These are phyloP conservation scores for Plutomurus gul DNA, from an alignment of 1,140 invertebrate species.

Conservation along the genomic window DNA sequence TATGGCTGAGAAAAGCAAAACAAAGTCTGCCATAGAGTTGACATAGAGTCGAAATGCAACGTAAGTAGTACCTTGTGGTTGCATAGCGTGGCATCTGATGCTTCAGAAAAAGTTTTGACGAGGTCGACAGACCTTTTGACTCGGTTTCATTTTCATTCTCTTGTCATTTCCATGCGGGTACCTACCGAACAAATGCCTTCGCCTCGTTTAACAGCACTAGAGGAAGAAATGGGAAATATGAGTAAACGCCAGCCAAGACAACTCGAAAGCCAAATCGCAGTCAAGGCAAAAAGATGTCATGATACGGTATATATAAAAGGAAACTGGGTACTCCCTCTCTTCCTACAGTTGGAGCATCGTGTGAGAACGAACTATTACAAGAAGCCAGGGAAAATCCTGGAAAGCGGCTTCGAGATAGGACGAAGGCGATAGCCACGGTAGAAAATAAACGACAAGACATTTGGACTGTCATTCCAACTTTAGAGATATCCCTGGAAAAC, in stretches of 20 bases:
- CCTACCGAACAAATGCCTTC: neutral
- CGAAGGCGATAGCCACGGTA: neutral
- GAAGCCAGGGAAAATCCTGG: neutral
- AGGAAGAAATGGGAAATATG: slow-evolving; percentile 27
- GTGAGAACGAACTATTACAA: too few species aligned
- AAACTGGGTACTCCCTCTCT: too few species aligned
- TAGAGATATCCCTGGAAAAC: neutral
- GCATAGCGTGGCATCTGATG: neutral
- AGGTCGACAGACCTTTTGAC: slow-evolving; percentile 28
- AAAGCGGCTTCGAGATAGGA: neutral
- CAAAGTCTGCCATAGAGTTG: neutral
- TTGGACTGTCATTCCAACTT: neutral
- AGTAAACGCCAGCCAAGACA: neutral
- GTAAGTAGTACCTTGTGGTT: neutral
- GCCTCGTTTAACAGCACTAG: neutral
- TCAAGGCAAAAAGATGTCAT: neutral
- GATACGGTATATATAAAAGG: neutral
- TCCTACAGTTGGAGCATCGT: too few species aligned
- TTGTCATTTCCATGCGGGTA: neutral
- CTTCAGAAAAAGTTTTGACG: slow-evolving; percentile 7
- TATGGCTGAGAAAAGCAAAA: too few species aligned
- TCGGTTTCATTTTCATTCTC: slow-evolving; percentile 23
- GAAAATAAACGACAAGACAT: neutral
- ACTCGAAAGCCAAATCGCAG: neutral
- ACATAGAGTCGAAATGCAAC: neutral